Evolutionary conservation across 2,113 vertebrate species (phyloP).

Genomic region (Phainopepla nitens): DNA sequence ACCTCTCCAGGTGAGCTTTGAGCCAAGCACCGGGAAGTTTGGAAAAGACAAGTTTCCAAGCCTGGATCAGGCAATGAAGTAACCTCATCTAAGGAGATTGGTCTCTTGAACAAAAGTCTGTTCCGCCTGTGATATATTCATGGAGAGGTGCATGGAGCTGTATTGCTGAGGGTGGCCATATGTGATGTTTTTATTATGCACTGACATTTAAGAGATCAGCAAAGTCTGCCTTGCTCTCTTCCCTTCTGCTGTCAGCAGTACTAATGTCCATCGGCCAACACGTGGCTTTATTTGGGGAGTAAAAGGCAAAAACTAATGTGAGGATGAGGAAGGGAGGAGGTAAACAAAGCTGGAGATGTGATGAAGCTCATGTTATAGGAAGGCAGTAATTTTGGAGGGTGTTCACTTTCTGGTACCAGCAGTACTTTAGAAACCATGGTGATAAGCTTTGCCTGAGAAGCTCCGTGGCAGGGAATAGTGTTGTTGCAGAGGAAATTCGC

Average conservation of each 20-base stretch:
- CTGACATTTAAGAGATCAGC: background rate
- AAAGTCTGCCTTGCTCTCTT: background rate
- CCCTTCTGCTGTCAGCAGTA: background rate
- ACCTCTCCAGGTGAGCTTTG: background rate
- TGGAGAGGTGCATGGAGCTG: background rate
- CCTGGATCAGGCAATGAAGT: background rate
- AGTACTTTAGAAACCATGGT: constrained; percentile 40
- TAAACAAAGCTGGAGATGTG: background rate
- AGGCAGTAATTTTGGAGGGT: background rate
- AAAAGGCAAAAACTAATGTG: background rate
- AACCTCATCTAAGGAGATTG: background rate
- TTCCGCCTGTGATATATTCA: background rate
- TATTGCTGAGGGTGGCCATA: background rate
- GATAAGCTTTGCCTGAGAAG: constrained; percentile 18
- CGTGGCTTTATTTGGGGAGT: background rate
- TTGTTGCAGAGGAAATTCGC: constrained; percentile 13
- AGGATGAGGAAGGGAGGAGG: background rate
- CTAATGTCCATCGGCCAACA: accelerated
- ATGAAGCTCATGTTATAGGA: background rate
- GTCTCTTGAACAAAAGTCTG: background rate
- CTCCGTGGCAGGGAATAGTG: background rate
- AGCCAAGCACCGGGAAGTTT: background rate
- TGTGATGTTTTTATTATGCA: background rate
- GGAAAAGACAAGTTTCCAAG: background rate
- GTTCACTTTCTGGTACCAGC: background rate